These are phyloP conservation scores for Epizoanthus scotinus DNA, from an alignment of 92 coral and sea anemone species.

Conservation along the genomic window DNA sequence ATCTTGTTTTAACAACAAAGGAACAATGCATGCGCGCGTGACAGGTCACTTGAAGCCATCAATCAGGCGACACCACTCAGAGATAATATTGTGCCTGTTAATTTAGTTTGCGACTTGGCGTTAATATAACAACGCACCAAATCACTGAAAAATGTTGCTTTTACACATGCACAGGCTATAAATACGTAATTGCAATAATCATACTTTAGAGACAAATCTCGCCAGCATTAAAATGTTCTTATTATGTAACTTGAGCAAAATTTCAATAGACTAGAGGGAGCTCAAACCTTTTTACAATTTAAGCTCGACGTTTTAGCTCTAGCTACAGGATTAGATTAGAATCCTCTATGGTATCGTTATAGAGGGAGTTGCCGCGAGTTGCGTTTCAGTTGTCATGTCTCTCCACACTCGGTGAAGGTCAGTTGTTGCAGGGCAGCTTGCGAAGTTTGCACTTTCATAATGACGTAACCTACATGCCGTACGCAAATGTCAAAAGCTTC, in stretches of 20 bases:
- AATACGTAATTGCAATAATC: too few species aligned
- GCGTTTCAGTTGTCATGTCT: neutral
- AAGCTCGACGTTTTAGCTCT: neutral
- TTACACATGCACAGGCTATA: too few species aligned
- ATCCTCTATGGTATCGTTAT: neutral
- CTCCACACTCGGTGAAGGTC: slow-evolving; percentile 1
- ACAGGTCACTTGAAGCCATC: neutral
- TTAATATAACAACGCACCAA: too few species aligned
- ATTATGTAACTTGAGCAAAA: too few species aligned
- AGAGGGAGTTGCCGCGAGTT: slow-evolving; percentile 15
- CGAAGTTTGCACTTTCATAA: slow-evolving; percentile 27
- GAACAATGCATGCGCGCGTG: slow-evolving; percentile 31
- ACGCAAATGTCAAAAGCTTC: slow-evolving; percentile 26
- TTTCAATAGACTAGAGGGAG: too few species aligned
- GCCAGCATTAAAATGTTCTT: too few species aligned
- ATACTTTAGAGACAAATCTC: too few species aligned
- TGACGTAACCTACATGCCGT: slow-evolving; percentile 43
- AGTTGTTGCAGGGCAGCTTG: neutral
- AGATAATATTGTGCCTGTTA: slow-evolving; percentile 6
- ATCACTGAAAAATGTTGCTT: too few species aligned
- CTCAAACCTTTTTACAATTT: too few species aligned
- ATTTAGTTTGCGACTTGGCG: neutral
- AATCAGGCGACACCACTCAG: slow-evolving; percentile 36
- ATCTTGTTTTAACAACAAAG: too few species aligned
- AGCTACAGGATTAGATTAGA: slow-evolving; percentile 10